Percentiles rank a stretch among this genome's conserved stretches.
phyloP scores from a whole-genome alignment of 1,140 invertebrate species.

The Orius insidiosus region DNA sequence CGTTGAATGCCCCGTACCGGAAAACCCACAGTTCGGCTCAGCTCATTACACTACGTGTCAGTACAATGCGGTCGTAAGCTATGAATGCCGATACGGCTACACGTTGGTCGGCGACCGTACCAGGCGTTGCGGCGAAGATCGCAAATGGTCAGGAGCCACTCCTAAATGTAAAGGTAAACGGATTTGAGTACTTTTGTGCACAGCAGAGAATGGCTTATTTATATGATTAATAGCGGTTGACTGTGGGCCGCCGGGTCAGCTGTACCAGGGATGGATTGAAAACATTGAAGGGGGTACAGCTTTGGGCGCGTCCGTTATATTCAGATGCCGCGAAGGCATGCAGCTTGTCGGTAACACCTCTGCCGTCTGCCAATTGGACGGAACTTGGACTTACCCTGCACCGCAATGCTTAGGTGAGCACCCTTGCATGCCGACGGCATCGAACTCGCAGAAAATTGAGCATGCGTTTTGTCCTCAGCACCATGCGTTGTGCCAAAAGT shows the following conservation, averaged over 20 bases:
- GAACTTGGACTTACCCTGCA: conserved; percentile 79
- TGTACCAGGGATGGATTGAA: conserved; percentile 92
- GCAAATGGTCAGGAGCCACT: conserved; percentile 74
- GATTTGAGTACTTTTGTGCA: too few species aligned
- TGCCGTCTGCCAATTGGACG: conserved; percentile 79
- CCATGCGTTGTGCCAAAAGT: conserved; percentile 83
- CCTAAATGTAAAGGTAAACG: conserved; percentile 66
- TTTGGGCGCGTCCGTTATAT: conserved; percentile 79
- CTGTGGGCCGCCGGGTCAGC: conserved; percentile 72
- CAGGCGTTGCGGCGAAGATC: conserved; percentile 74
- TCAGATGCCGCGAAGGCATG: conserved; percentile 86
- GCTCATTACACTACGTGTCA: conserved; percentile 81
- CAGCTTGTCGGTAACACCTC: conserved; percentile 74
- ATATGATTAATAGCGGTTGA: conserved; percentile 57
- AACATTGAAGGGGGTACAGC: conserved; percentile 77
- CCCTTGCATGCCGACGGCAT: background rate
- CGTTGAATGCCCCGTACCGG: conserved; percentile 73
- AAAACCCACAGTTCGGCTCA: conserved; percentile 75
- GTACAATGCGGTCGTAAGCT: conserved; percentile 83
- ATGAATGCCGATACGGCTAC: conserved; percentile 85
- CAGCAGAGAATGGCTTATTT: background rate
- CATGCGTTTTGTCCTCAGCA: conserved; percentile 31
- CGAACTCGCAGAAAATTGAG: background rate
- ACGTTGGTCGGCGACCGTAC: conserved; percentile 72
- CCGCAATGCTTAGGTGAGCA: conserved; percentile 62